Percentiles rank a stretch among this genome's conserved stretches.
Evolutionary conservation across 2,113 vertebrate genomes (phyloP).

Genomic region (Camarhynchus parvulus): DNA sequence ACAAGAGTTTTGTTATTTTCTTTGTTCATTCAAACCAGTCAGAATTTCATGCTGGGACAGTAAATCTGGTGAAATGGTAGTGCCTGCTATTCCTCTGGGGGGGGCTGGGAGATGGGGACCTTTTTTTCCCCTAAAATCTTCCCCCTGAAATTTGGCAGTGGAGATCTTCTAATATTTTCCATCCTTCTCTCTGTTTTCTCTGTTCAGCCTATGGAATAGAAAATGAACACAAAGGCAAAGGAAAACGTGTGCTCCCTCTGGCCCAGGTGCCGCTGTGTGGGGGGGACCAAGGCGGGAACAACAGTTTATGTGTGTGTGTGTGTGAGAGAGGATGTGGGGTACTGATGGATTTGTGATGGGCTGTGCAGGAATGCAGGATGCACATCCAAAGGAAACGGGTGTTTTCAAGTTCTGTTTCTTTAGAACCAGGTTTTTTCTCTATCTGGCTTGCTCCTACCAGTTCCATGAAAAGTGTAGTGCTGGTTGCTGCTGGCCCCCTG

Average conservation of each 20-base stretch:
- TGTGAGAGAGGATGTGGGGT: background rate
- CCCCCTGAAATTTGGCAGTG: background rate
- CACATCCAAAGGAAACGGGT: accelerated
- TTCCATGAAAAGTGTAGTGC: background rate
- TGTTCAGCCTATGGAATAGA: background rate
- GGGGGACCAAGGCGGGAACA: background rate
- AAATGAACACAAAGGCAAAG: background rate
- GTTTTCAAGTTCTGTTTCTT: accelerated
- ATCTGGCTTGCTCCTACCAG: background rate
- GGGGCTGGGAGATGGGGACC: accelerated
- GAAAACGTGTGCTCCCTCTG: accelerated
- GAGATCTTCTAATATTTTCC: background rate
- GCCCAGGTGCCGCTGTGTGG: background rate
- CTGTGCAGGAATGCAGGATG: background rate
- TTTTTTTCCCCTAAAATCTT: background rate
- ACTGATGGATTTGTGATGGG: background rate
- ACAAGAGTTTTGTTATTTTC: background rate
- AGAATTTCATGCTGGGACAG: background rate
- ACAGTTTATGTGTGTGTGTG: too few species aligned
- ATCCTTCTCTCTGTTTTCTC: background rate
- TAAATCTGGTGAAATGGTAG: background rate
- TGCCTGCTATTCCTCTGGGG: background rate
- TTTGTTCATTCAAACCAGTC: background rate
- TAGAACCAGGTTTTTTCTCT: background rate
- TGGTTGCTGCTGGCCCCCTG: background rate